Conservation (phyloP, 2,888 invertebrate species). For the Anarsia innoxiella region DNA sequence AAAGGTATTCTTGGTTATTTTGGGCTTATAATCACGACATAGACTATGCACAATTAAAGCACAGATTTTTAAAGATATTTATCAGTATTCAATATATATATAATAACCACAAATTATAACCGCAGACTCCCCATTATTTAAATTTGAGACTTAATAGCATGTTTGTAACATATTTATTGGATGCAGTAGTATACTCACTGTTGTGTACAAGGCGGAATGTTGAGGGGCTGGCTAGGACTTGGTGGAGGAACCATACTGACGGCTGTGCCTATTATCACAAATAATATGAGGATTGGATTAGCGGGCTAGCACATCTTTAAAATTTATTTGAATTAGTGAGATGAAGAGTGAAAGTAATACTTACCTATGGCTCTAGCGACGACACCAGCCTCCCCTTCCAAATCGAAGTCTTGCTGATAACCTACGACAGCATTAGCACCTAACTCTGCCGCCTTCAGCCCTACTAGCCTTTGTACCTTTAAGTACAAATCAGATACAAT, state of each 20-base stretch:
- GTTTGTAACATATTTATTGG: too few species aligned
- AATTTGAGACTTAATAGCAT: too few species aligned
- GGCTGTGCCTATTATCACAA: constrained; percentile 48
- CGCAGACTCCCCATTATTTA: too few species aligned
- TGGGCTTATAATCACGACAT: not conserved
- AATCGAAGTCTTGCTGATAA: constrained; percentile 94
- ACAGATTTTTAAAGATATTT: not conserved
- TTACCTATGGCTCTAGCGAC: constrained; percentile 95
- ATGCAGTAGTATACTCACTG: too few species aligned
- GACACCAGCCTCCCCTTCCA: constrained; percentile 97
- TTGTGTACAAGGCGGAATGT: constrained; percentile 53
- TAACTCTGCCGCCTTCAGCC: constrained; percentile 92
- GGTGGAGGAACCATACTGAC: constrained; percentile 57
- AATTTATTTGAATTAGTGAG: too few species aligned
- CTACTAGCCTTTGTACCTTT: constrained; percentile 90
- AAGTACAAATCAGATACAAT: too few species aligned
- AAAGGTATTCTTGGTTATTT: not conserved
- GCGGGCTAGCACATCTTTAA: too few species aligned
- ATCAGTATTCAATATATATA: too few species aligned
- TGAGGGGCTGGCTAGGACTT: constrained; percentile 42
- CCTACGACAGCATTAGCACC: constrained; percentile 97
- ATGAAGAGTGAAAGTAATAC: too few species aligned
- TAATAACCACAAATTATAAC: too few species aligned
- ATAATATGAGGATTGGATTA: too few species aligned
- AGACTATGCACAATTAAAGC: not conserved